A percentile compares a stretch with the other conserved stretches of the same genome.
These are phyloP conservation scores for Tenthredo scrophulariae DNA, from an alignment of 2,888 invertebrate genomes.

Conservation along the genomic window DNA sequence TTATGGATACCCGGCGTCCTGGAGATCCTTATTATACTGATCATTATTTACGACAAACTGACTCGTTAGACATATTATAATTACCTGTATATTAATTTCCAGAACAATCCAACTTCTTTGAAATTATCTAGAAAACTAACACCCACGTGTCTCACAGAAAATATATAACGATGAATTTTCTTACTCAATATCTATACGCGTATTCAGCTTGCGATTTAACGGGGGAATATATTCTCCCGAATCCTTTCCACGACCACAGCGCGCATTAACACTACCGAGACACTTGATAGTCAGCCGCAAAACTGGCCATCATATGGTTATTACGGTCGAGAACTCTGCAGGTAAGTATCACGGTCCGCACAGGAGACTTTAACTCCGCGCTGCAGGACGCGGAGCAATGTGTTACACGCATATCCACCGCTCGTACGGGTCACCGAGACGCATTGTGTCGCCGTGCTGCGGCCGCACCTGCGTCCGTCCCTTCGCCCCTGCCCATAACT, in stretches of 20 bases:
- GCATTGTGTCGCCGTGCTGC: slow-evolving; percentile 66
- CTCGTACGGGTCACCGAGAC: slow-evolving; percentile 61
- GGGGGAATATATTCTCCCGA: not conserved
- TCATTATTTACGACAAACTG: not conserved
- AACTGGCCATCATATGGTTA: not conserved
- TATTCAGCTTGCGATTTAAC: not conserved
- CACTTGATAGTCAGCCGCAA: not conserved
- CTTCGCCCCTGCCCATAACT: slow-evolving; percentile 18
- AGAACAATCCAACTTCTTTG: not conserved
- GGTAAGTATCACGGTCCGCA: not conserved
- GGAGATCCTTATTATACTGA: not conserved
- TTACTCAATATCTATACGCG: not conserved
- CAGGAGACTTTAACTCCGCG: not conserved
- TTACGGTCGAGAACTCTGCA: not conserved
- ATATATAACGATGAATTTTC: not conserved
- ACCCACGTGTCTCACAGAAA: not conserved
- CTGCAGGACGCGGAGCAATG: slow-evolving; percentile 31
- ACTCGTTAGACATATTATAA: not conserved
- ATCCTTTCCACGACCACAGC: not conserved
- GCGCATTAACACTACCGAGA: slow-evolving; percentile 28
- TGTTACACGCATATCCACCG: slow-evolving; percentile 11
- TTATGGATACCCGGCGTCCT: not conserved
- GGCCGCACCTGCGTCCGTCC: slow-evolving; percentile 69
- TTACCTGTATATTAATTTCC: not conserved
- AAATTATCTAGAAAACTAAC: not conserved